Conservation (phyloP, 2,797 vertebrate species). For the Rhinella marina region DNA sequence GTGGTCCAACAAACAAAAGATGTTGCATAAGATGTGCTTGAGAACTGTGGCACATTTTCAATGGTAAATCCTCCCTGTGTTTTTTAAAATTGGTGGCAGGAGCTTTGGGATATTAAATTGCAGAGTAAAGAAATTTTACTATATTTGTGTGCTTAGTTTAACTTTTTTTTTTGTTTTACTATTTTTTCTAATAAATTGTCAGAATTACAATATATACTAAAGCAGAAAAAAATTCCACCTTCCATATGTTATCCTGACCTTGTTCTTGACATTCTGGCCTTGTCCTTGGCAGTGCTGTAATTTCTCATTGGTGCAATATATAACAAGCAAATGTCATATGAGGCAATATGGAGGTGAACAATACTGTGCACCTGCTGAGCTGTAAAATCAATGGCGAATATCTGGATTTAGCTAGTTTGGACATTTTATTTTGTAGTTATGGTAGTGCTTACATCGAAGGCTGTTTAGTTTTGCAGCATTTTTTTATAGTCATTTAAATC, state of each 20-base stretch:
- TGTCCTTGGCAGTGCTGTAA: constrained; percentile 36
- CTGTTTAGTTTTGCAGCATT: background rate
- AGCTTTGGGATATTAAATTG: background rate
- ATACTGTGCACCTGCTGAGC: constrained; percentile 3
- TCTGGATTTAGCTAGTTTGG: background rate
- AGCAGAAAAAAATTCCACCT: background rate
- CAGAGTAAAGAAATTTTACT: background rate
- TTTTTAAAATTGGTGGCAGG: background rate
- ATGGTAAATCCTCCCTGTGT: too few species aligned
- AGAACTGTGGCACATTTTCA: too few species aligned
- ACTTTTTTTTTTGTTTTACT: background rate
- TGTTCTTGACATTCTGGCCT: constrained; percentile 23
- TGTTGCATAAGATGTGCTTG: too few species aligned
- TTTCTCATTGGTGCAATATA: constrained; percentile 34
- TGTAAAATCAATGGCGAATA: background rate
- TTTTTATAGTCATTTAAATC: background rate
- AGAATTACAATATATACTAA: background rate
- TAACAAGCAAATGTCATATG: constrained; percentile 9
- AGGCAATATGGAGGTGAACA: background rate
- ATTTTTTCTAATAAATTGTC: background rate
- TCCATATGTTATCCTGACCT: constrained; percentile 20
- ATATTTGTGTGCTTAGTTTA: background rate
- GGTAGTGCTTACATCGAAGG: background rate
- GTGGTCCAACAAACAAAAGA: too few species aligned
- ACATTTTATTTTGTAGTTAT: background rate